Percentiles rank a stretch among this genome's conserved stretches.
Conservation (phyloP, 2,888 invertebrate species). For the Agrochola macilenta region DNA sequence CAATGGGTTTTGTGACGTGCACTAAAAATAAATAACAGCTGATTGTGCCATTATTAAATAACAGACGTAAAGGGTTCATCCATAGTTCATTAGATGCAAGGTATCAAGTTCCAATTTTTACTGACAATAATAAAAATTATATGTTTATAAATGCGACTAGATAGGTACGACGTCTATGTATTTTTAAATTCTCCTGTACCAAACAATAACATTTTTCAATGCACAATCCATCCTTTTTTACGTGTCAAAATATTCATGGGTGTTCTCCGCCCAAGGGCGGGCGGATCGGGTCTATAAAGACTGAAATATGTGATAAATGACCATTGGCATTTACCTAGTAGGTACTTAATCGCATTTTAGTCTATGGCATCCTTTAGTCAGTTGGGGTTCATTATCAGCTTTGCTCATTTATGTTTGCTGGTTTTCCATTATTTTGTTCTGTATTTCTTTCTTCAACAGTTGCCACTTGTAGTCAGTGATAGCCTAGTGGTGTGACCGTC, state of each 20-base stretch:
- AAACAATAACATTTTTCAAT: background rate
- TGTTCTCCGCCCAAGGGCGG: background rate
- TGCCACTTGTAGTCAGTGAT: background rate
- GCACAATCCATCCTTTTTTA: background rate
- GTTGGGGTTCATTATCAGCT: background rate
- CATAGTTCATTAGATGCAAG: slow-evolving; percentile 10
- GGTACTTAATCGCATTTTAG: background rate
- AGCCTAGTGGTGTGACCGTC: too few species aligned
- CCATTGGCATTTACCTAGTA: background rate
- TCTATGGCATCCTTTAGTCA: background rate
- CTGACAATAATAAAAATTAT: slow-evolving; percentile 9
- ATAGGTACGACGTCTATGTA: background rate
- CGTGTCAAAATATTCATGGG: too few species aligned
- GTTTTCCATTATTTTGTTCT: background rate
- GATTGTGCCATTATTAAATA: slow-evolving; percentile 36
- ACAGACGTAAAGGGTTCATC: slow-evolving; percentile 25
- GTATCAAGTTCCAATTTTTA: slow-evolving; percentile 26
- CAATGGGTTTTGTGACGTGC: slow-evolving; percentile 13
- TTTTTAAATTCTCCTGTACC: background rate
- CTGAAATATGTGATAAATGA: background rate
- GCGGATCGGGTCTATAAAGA: background rate
- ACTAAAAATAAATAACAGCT: slow-evolving; percentile 35
- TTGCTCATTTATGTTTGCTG: background rate
- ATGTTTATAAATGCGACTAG: background rate
- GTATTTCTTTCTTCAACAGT: background rate